Evolutionary conservation across 2,888 invertebrate genomes (phyloP).

Genomic region (Agrilus mali): DNA sequence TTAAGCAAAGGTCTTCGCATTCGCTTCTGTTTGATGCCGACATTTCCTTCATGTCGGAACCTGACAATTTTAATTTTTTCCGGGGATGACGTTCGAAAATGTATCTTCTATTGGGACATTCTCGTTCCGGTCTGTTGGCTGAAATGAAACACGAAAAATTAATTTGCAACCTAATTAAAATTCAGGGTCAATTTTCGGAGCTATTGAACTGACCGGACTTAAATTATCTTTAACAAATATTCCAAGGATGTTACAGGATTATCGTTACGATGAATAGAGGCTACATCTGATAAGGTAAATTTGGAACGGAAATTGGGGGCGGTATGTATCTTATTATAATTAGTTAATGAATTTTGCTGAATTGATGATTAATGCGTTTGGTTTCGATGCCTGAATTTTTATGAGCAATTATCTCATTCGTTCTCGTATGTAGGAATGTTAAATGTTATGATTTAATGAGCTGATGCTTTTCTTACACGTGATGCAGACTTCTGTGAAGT

Average conservation of each 20-base stretch:
- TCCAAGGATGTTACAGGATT: not conserved
- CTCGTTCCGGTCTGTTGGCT: constrained; percentile 77
- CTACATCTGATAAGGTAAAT: not conserved
- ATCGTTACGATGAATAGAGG: not conserved
- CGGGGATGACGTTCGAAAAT: constrained; percentile 79
- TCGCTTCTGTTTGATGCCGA: constrained; percentile 77
- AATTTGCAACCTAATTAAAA: not conserved
- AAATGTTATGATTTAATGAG: no score
- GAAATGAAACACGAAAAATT: constrained; percentile 10
- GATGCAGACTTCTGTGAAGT: constrained; percentile 81
- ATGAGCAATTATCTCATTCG: no score
- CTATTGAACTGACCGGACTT: not conserved
- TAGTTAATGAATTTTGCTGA: no score
- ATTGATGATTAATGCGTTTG: no score
- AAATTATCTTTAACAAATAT: not conserved
- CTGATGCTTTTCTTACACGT: constrained; percentile 54
- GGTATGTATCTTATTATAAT: not conserved
- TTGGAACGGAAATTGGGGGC: not conserved
- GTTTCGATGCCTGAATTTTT: no score
- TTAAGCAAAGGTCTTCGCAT: constrained; percentile 80
- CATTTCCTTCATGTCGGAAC: constrained; percentile 74
- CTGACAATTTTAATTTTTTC: constrained; percentile 68
- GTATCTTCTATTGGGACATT: constrained; percentile 79
- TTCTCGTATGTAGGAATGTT: no score
- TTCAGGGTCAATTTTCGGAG: not conserved